A percentile compares a stretch with the other conserved stretches of the same genome.
These are phyloP conservation scores for Okapia johnstoni DNA, from an alignment of 2,113 vertebrate genomes.

Conservation along the genomic window DNA sequence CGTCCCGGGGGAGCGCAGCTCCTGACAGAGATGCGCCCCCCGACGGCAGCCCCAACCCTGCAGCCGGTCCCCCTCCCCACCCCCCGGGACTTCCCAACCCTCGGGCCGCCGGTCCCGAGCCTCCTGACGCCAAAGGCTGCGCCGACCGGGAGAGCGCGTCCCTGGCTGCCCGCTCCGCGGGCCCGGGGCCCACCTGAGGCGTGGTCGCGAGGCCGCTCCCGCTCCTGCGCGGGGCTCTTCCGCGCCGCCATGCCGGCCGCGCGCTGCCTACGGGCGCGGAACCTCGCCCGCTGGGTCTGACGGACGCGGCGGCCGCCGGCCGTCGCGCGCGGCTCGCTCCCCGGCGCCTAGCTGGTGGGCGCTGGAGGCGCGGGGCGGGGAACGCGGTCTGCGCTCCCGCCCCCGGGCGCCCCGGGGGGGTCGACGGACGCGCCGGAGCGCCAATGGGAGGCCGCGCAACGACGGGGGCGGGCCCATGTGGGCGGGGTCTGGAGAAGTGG, in stretches of 20 bases:
- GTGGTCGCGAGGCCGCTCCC: not conserved
- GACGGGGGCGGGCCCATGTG: fast-evolving
- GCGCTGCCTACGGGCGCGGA: not conserved
- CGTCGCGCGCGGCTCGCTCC: not conserved
- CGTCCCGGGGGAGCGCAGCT: not conserved
- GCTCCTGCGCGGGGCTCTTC: conserved; percentile 31
- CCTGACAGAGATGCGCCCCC: not conserved
- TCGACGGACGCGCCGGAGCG: not conserved
- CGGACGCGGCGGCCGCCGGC: not conserved
- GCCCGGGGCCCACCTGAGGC: conserved; percentile 52
- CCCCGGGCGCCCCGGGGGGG: not conserved
- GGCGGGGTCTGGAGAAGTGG: not conserved
- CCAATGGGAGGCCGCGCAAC: conserved; percentile 22
- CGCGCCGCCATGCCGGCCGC: conserved; percentile 52
- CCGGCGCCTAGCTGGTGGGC: not conserved
- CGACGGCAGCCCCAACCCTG: not conserved
- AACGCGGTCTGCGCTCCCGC: not conserved
- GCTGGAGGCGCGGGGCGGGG: not conserved
- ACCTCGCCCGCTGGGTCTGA: not conserved
- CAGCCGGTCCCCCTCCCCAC: not conserved
- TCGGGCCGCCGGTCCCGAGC: not conserved
- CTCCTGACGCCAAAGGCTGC: not conserved
- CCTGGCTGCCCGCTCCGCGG: not conserved
- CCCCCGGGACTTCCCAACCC: not conserved
- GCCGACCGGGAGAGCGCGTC: not conserved